phyloP scores from a whole-genome alignment of 1,140 invertebrate species.

The Amyelois transitella region DNA sequence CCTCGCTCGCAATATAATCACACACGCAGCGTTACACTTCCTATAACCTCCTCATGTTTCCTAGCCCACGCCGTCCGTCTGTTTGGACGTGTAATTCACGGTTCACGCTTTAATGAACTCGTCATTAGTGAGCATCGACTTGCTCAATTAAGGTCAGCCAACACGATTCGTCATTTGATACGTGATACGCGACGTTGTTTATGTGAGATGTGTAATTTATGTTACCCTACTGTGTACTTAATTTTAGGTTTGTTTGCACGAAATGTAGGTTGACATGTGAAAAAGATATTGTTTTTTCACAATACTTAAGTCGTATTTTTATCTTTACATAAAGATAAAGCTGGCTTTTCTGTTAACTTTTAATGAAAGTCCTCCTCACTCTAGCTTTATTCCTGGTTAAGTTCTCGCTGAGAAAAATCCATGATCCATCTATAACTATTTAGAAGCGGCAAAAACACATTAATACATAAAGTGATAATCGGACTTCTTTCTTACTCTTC shows the following conservation, averaged over 20 bases:
- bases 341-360: too few relatives aligned
- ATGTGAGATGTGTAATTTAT: background rate
- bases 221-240: background rate
- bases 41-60: too few relatives aligned
- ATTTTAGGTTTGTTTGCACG: background rate
- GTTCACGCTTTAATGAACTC: conserved; percentile 19
- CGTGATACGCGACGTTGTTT: background rate
- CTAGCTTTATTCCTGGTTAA: too few relatives aligned
- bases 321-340: too few relatives aligned
- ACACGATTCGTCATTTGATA: conserved; percentile 3
- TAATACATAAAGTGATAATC: too few relatives aligned
- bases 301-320: background rate
- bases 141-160: conserved; percentile 24
- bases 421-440: too few relatives aligned
- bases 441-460: too few relatives aligned
- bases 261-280: background rate
- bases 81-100: conserved; percentile 24
- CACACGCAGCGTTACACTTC: too few relatives aligned
- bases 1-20: too few relatives aligned
- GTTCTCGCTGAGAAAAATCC: too few relatives aligned
- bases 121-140: conserved; percentile 21
- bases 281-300: background rate
- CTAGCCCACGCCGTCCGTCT: background rate
- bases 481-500: too few relatives aligned
- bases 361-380: too few relatives aligned